phyloP scores from a whole-genome alignment of 2,797 vertebrate genomes.

The Eupleurogrammus muticus region DNA sequence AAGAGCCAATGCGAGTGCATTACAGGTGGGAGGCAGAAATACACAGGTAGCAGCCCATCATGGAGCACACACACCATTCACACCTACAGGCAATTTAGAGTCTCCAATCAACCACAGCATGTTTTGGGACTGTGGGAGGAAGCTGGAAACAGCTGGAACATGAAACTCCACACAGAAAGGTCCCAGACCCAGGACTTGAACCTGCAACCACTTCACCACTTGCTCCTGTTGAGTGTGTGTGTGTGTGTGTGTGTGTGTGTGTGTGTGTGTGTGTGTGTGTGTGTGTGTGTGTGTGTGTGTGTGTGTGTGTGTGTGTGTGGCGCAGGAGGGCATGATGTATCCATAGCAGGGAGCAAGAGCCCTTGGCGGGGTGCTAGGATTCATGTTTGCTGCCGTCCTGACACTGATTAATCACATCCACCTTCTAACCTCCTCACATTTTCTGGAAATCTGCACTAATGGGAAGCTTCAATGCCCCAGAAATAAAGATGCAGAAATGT shows the following conservation, averaged over 20 bases:
- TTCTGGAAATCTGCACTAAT: constrained; percentile 9
- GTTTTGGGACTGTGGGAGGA: too few species aligned
- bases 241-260: constrained; percentile 12
- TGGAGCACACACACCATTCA: too few species aligned
- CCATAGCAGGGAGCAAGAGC: constrained; percentile 1
- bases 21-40: too few species aligned
- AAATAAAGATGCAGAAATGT: constrained; percentile 9
- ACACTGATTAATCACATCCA: constrained; percentile 37
- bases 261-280: not conserved
- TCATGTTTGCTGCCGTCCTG: constrained; percentile 23
- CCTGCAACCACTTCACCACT: too few species aligned
- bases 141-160: too few species aligned
- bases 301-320: constrained; percentile 9
- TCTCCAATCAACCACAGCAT: too few species aligned
- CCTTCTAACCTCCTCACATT: constrained; percentile 34
- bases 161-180: too few species aligned
- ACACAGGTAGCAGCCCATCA: too few species aligned
- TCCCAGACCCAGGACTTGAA: too few species aligned
- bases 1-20: too few species aligned
- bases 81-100: too few species aligned
- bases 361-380: constrained; percentile 15
- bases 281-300: constrained; percentile 2
- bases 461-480: constrained; percentile 11
- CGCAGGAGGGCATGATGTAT: not conserved
- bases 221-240: not conserved